Percentiles rank a stretch among this genome's conserved stretches.
These are phyloP conservation scores for Brachionus rubens DNA, from an alignment of 1,140 invertebrate genomes.

Conservation along the genomic window DNA sequence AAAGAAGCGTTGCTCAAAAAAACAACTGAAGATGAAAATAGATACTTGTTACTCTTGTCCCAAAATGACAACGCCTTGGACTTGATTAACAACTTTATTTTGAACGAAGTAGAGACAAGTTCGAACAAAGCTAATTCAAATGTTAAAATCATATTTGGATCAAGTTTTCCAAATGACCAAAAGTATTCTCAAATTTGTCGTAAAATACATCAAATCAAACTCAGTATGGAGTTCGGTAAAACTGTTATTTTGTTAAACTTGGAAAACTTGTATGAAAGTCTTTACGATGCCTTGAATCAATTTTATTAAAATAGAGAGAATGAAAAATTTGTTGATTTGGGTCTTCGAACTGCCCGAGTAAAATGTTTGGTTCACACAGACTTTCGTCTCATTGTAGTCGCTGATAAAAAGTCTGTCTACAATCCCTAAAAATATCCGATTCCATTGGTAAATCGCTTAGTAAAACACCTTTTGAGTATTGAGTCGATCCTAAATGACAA, in stretches of 20 bases:
- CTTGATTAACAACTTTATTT: conserved; percentile 37
- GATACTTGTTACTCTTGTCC: conserved; percentile 23
- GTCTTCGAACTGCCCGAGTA: conserved; percentile 56
- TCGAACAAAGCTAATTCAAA: conserved; percentile 10
- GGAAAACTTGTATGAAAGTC: conserved; percentile 57
- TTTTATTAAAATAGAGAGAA: conserved; percentile 56
- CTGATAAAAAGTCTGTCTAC: conserved; percentile 55
- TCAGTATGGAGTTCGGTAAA: conserved; percentile 57
- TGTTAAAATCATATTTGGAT: conserved; percentile 32
- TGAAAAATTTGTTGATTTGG: conserved; percentile 56
- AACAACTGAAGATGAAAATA: conserved; percentile 48
- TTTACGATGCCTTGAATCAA: conserved; percentile 59
- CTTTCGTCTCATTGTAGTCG: conserved; percentile 56
- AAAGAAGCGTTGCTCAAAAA: conserved; percentile 10
- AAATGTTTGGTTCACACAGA: conserved; percentile 55
- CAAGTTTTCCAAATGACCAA: conserved; percentile 40
- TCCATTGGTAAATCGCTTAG: conserved; percentile 56
- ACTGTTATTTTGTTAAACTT: conserved; percentile 56
- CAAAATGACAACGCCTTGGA: conserved; percentile 42
- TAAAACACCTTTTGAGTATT: conserved; percentile 55
- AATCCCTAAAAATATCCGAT: conserved; percentile 53
- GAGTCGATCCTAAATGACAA: conserved; percentile 51
- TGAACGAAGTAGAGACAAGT: neutral
- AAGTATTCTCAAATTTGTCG: conserved; percentile 53
- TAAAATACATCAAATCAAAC: conserved; percentile 58